Evolutionary conservation across 2,113 vertebrate species (phyloP), one percentile per base, ranked within the genome.

Genomic region (Perccottus glenii): DNA sequence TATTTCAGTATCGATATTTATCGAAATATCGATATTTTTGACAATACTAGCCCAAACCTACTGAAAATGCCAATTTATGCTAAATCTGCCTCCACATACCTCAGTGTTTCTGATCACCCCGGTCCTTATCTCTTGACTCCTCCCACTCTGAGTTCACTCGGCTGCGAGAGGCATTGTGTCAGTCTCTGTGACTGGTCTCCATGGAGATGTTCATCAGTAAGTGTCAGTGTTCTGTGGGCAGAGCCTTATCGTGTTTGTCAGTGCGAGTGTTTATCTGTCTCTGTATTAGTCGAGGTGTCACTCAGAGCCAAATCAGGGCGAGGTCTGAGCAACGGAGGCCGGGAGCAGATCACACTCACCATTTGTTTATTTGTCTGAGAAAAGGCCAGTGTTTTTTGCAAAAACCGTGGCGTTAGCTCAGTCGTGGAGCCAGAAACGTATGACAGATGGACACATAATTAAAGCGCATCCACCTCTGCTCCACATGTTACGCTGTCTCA

Each of bases 181-280:
- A 79, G 87, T 87, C 84, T 78, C 59, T 64, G 83, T 85, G 90
- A 87, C 85, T 73, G 81, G 88, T 88, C 82, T 85, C 91, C 90
- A 85, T 88, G 87, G 91, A 89, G 87, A 90, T 78, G 85, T 90
- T 88, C 83, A 88, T 91, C 90, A 87, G 86, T 46, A 14, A 10
- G 61, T 74, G 85, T 85, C 85, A 74, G 87, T 48, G 85, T 84
- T 85, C 81, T 62, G 70, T 46, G 82, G 72, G 82, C 63, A 71
- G 65, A 78, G 78, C 79, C 80, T 90, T 90, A 84, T 91, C 86
- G 62, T 84, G 87, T 92, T 89, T 90, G 89, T 90, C 87, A 85
- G 86, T 61, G 64, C 51, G 87, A 80, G 60, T 80, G 88, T 89
- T 89, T 86, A 85, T 90, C 84, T 78, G 84, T 85, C 73, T 64